Conservation (phyloP, 2,797 vertebrate species). For the Peromyscus aztecus region DNA sequence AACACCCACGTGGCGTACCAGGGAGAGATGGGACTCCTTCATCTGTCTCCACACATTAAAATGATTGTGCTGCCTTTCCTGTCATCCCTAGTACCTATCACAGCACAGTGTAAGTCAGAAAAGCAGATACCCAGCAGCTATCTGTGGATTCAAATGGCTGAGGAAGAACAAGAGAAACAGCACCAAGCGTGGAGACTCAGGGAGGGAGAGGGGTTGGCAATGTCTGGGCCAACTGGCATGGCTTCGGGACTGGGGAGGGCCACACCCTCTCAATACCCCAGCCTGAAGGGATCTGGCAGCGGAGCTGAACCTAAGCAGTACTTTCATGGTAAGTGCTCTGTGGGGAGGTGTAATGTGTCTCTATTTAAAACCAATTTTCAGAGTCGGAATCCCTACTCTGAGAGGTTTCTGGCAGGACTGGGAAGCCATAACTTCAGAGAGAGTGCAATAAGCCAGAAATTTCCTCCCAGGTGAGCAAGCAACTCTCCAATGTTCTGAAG, state of each 20-base stretch:
- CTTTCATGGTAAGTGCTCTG: conserved; percentile 70
- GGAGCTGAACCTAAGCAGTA: conserved; percentile 60
- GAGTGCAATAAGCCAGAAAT: conserved; percentile 82
- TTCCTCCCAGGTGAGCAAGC: conserved; percentile 80
- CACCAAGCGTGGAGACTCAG: neutral
- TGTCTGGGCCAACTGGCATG: neutral
- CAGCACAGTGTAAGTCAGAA: neutral
- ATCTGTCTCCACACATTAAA: neutral
- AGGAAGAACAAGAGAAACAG: neutral
- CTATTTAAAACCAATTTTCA: conserved; percentile 82
- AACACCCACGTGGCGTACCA: neutral
- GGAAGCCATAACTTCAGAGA: conserved; percentile 79
- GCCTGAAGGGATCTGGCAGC: conserved; percentile 60
- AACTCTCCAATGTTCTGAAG: conserved; percentile 64
- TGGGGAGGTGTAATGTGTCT: conserved; percentile 76
- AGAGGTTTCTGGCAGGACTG: conserved; percentile 69
- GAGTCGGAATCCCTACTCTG: conserved; percentile 70
- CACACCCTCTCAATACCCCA: conserved; percentile 5
- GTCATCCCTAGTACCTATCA: neutral
- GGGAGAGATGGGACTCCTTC: neutral
- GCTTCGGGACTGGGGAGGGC: neutral
- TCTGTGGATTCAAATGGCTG: neutral
- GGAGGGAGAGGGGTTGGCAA: neutral
- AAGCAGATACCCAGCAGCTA: neutral
- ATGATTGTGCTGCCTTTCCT: neutral